phyloP scores from a whole-genome alignment of 30 jellyfish, hydroid and myxozoan genomes.

The Aurelia sp. region DNA sequence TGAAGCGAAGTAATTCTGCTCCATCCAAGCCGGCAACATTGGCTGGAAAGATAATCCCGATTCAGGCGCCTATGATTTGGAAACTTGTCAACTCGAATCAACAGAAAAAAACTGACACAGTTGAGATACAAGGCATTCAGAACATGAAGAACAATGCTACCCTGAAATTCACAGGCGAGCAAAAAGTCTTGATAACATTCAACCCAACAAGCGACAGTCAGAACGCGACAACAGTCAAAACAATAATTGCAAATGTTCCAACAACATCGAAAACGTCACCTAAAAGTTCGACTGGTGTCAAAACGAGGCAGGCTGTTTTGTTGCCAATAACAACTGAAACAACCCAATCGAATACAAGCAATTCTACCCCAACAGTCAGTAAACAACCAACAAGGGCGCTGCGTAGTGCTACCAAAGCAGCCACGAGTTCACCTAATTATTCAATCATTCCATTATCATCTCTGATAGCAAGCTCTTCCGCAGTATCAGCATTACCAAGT shows the following conservation, averaged over 20 bases:
- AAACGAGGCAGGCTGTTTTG: conserved; percentile 60
- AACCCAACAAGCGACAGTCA: conserved; percentile 34
- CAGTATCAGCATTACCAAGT: conserved; percentile 54
- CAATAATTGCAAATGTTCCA: conserved; percentile 64
- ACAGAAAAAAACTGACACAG: conserved; percentile 23
- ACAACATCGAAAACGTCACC: conserved; percentile 52
- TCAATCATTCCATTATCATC: conserved; percentile 61
- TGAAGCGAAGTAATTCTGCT: conserved; percentile 33
- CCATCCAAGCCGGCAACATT: conserved; percentile 38
- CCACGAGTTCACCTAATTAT: conserved; percentile 35
- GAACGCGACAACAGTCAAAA: conserved; percentile 31
- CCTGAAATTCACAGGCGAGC: conserved; percentile 67
- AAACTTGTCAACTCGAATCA: conserved; percentile 55
- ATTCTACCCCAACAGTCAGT: background rate
- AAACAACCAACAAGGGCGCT: conserved; percentile 44
- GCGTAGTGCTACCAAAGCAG: conserved; percentile 48
- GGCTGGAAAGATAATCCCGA: conserved; percentile 59
- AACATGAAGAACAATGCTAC: conserved; percentile 65
- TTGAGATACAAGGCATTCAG: conserved; percentile 32
- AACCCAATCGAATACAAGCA: background rate
- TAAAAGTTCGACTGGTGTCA: conserved; percentile 54
- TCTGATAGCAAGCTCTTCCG: conserved; percentile 39
- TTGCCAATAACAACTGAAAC: conserved; percentile 46
- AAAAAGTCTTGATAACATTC: conserved; percentile 62
- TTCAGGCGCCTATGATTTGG: conserved; percentile 73